phyloP scores from a whole-genome alignment of 2,113 vertebrate genomes.

The Elephantulus edwardii region DNA sequence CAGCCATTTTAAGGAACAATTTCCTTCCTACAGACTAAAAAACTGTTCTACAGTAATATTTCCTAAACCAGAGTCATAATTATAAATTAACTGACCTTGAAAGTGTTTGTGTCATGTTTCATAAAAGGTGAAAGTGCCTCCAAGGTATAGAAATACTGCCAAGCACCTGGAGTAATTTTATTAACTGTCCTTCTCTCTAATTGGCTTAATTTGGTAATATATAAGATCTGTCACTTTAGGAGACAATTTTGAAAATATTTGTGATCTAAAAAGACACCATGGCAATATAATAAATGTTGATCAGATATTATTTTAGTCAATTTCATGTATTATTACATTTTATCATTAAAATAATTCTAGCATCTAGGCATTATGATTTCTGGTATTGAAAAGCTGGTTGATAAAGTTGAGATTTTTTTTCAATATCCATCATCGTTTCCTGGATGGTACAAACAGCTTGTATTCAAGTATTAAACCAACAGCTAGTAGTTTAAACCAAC shows the following conservation, averaged over 20 bases:
- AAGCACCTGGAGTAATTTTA: neutral
- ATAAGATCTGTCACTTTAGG: neutral
- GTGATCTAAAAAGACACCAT: neutral
- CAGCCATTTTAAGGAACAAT: neutral
- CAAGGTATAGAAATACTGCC: neutral
- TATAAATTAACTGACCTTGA: neutral
- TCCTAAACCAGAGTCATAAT: neutral
- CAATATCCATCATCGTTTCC: neutral
- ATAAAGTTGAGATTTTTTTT: neutral
- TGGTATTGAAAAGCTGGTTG: neutral
- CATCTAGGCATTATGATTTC: neutral
- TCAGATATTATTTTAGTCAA: neutral
- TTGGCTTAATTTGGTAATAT: neutral
- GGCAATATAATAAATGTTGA: neutral
- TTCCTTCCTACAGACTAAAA: neutral
- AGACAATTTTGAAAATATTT: slow-evolving; percentile 23
- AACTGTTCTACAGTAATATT: neutral
- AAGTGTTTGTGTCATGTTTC: neutral
- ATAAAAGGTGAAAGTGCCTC: neutral
- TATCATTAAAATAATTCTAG: neutral
- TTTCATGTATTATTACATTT: neutral
- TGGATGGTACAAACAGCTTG: neutral
- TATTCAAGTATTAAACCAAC: neutral
- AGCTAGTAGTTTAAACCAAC: neutral
- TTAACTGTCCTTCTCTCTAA: neutral